A percentile compares a stretch with the other conserved stretches of the same genome.
These are phyloP conservation scores for Axinella damicornis DNA, from an alignment of 37 sponge, comb jelly and placozoan species.

Conservation along the genomic window DNA sequence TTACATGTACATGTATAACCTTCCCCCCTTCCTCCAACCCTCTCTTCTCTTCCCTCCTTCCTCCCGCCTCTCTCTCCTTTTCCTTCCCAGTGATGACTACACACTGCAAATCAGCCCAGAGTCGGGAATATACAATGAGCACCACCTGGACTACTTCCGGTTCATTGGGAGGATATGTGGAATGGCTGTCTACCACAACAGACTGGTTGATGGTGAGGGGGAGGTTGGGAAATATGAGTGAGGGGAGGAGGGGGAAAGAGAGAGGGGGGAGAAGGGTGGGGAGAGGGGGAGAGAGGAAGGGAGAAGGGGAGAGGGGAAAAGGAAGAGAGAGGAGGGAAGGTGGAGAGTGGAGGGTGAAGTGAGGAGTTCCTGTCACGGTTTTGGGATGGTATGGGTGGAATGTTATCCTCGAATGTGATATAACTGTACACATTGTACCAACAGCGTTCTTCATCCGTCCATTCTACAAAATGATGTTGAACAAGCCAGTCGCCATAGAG, in stretches of 20 bases:
- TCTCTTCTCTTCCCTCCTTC: background rate
- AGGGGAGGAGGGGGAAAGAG: too few relatives aligned
- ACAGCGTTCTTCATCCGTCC: conserved; percentile 97
- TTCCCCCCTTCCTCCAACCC: background rate
- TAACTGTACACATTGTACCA: too few relatives aligned
- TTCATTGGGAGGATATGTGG: conserved; percentile 96
- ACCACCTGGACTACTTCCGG: conserved; percentile 91
- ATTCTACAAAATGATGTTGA: conserved; percentile 99
- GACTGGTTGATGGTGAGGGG: conserved; percentile 92
- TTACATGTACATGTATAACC: background rate
- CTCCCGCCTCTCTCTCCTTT: background rate
- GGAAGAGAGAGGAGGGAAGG: too few relatives aligned
- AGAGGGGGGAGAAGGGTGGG: too few relatives aligned
- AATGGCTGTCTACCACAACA: conserved; percentile 98
- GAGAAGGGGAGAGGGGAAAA: too few relatives aligned
- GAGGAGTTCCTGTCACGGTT: too few relatives aligned
- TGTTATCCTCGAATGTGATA: too few relatives aligned
- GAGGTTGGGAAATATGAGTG: background rate
- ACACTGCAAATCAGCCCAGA: conserved; percentile 98
- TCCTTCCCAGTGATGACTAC: conserved; percentile 95
- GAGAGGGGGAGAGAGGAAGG: too few relatives aligned
- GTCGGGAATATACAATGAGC: conserved; percentile 90
- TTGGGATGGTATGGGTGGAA: too few relatives aligned
- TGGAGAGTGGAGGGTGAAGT: too few relatives aligned
- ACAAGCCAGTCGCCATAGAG: conserved; percentile 79